Evolutionary conservation across 2,113 vertebrate genomes (phyloP).

Genomic region (Syrrhaptes paradoxus): DNA sequence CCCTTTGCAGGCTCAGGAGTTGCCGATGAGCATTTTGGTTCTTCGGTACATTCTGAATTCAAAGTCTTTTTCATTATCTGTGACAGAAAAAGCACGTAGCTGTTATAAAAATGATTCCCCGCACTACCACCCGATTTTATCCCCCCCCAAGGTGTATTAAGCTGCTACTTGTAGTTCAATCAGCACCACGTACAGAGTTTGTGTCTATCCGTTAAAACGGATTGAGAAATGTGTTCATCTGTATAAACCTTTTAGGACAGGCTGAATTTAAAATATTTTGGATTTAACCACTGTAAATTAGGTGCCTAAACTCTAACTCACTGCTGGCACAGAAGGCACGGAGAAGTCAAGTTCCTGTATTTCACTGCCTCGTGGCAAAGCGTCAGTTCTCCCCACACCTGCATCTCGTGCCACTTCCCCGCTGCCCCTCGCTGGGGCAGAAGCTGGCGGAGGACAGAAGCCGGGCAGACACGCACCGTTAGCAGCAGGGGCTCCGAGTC

Average conservation of each 20-base stretch:
- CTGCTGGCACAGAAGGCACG: not conserved
- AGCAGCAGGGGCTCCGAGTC: conserved; percentile 78
- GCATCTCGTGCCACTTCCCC: rapidly evolving
- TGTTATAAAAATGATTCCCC: not conserved
- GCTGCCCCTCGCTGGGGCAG: not conserved
- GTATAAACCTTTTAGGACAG: rapidly evolving
- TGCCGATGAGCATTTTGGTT: rapidly evolving
- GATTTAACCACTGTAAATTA: not conserved
- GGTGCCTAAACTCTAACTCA: not conserved
- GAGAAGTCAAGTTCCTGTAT: not conserved
- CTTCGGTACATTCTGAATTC: not conserved
- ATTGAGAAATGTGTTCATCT: rapidly evolving
- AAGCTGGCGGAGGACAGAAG: rapidly evolving
- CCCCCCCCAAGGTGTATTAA: not conserved
- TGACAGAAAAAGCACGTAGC: not conserved
- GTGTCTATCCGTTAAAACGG: rapidly evolving
- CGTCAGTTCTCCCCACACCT: rapidly evolving
- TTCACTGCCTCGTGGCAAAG: not conserved
- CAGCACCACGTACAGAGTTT: rapidly evolving
- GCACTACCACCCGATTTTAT: not conserved
- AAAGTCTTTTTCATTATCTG: conserved; percentile 69
- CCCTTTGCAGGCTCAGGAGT: not conserved
- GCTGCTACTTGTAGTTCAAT: too few species aligned
- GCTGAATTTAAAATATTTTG: not conserved
- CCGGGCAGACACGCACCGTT: conserved; percentile 63